Base-by-base conservation (phyloP, 2,113 vertebrate genomes). In the Mesembrinibis cayennensis region DNA sequence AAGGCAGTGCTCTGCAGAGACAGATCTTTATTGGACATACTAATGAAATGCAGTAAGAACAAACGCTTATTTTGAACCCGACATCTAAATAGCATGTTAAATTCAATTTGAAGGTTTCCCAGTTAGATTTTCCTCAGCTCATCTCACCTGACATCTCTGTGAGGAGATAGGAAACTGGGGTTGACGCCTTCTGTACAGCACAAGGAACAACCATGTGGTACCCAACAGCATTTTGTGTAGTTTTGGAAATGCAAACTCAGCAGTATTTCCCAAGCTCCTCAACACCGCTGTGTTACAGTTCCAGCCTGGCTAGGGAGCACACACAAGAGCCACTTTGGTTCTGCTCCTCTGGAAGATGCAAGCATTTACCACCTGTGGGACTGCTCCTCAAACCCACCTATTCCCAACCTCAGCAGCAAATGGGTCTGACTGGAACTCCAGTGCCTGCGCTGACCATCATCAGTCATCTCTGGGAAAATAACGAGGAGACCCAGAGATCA, bases 51-150 rank as follows among this genome's bases (percentile, higher is more conserved):
- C 74, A 69, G 27, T 34, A 58, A 70, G 29, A 86, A 50, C 16
- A 66, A 36, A n/a, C 0, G 0, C 18, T 45, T 29, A 16, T 50
- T 50, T 52, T 14, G 13, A 93, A 77, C 23, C 17, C n/a, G 32
- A 52, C 0, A 0, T 30, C 42, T 53, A 50, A 69, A 10, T 2
- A 14, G 23, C 2, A 16, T 0, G 3, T n/a, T 72, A 13, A 27
- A 71, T 23, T 49, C 18, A 13, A 3, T 32, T 61, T 36, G 38
- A 58, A 67, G 34, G n/a, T 18, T 91, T 52, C 56, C 22, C 50
- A 34, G 18, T 19, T 44, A 6, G 18, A 11, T 25, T 77, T 86
- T 42, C n/a, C 40, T 61, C 50, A 67, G 65, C 14, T 50, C 30
- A 74, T 38, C 74, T 85, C 58, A 62, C 27, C 55, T 20, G 42